Conservation (phyloP, 1,140 invertebrate genomes). For the Bombyx mandarina region DNA sequence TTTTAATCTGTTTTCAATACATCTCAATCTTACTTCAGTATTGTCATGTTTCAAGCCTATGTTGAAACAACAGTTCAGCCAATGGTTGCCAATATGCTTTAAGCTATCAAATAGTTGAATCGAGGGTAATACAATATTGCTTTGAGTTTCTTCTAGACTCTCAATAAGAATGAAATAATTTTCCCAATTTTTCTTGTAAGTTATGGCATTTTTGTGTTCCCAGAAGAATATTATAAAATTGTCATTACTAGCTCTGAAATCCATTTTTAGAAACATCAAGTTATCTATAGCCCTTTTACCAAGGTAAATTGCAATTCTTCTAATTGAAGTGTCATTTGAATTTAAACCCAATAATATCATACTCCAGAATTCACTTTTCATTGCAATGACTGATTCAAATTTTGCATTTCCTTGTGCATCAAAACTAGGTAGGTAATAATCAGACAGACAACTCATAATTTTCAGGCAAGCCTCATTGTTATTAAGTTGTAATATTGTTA, state of each 20-base stretch:
- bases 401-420: slow-evolving; percentile 14
- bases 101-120: slow-evolving; percentile 39
- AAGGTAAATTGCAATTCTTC: slow-evolving; percentile 46
- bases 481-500: slow-evolving; percentile 21
- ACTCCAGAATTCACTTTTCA: slow-evolving; percentile 41
- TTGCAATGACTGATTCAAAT: slow-evolving; percentile 32
- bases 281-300: slow-evolving; percentile 51
- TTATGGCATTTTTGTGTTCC: slow-evolving; percentile 22
- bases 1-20: slow-evolving; percentile 37
- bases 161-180: slow-evolving; percentile 53
- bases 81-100: slow-evolving; percentile 29
- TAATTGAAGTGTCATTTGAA: slow-evolving; percentile 20
- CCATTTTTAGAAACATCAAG: slow-evolving; percentile 27
- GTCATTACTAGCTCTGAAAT: slow-evolving; percentile 22
- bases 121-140: slow-evolving; percentile 56
- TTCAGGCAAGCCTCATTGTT: slow-evolving; percentile 26
- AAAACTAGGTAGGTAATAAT: slow-evolving; percentile 42
- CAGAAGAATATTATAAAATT: slow-evolving; percentile 29
- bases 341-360: slow-evolving; percentile 34
- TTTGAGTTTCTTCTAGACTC: slow-evolving; percentile 54
- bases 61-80: slow-evolving; percentile 47
- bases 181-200: slow-evolving; percentile 37
- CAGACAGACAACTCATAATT: slow-evolving; percentile 42
- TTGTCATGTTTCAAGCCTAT: slow-evolving; percentile 55
- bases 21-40: slow-evolving; percentile 40